phyloP scores from a whole-genome alignment of 2,113 vertebrate species.

The Leuciscus idus region DNA sequence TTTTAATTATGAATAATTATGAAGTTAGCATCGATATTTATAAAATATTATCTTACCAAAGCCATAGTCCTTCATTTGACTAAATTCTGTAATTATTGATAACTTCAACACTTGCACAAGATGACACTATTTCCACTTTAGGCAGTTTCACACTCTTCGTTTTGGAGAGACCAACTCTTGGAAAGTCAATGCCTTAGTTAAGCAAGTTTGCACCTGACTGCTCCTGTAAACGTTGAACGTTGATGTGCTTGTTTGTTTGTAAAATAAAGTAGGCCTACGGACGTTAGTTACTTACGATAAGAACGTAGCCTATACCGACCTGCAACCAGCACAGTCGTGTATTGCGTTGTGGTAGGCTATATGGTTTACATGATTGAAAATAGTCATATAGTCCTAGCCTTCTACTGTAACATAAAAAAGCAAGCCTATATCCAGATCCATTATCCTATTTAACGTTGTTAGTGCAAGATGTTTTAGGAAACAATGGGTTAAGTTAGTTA shows the following conservation, averaged over 20 bases:
- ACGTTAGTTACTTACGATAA: neutral
- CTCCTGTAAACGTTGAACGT: neutral
- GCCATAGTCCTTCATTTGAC: neutral
- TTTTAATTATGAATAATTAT: neutral
- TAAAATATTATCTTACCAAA: neutral
- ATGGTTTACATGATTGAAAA: neutral
- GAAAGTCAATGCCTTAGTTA: neutral
- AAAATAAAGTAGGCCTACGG: neutral
- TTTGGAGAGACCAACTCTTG: neutral
- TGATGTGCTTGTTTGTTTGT: neutral
- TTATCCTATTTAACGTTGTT: neutral
- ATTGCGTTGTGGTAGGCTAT: too few species aligned
- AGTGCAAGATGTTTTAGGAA: constrained; percentile 60
- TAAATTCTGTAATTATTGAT: neutral
- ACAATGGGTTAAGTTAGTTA: constrained; percentile 74
- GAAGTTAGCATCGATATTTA: neutral
- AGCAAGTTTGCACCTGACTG: too few species aligned
- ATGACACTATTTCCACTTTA: neutral
- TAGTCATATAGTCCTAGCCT: too few species aligned
- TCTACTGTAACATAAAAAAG: neutral
- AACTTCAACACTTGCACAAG: neutral
- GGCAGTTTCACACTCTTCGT: neutral
- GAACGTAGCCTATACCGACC: neutral
- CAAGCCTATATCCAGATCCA: neutral
- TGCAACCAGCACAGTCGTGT: neutral